Conservation (phyloP, 2,113 vertebrate species). For the Prinia subflava region DNA sequence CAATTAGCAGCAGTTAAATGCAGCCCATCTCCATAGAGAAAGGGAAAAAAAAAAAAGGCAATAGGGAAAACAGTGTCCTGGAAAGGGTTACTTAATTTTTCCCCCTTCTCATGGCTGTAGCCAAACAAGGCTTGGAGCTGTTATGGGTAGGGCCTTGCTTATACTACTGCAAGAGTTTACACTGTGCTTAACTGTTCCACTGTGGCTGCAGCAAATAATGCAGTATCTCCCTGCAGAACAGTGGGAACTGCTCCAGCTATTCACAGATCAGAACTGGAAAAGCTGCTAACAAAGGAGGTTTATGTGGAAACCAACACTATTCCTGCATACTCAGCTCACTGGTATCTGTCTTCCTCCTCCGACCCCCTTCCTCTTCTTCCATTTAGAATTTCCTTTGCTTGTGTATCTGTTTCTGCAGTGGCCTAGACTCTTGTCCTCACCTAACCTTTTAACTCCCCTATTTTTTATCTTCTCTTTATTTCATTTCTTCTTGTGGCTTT, state of each 20-base stretch:
- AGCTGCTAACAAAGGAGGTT: constrained; percentile 6
- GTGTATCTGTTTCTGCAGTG: background rate
- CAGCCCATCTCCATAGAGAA: background rate
- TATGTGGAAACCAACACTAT: constrained; percentile 10
- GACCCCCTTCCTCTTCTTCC: background rate
- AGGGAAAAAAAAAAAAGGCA: background rate
- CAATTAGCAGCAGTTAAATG: background rate
- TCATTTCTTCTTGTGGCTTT: background rate
- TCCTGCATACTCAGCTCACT: background rate
- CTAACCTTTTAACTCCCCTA: background rate
- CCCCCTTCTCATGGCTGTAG: background rate
- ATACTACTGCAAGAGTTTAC: background rate
- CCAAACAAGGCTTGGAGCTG: background rate
- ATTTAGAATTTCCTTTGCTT: constrained; percentile 16
- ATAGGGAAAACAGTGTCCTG: background rate
- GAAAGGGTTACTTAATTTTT: background rate
- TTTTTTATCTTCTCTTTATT: background rate
- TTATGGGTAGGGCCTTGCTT: background rate
- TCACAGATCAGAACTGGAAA: constrained; percentile 29
- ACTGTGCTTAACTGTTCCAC: background rate
- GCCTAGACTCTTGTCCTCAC: background rate
- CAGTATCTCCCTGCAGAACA: background rate
- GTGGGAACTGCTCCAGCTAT: constrained; percentile 45
- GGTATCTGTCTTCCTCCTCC: background rate
- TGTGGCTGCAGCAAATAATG: constrained; percentile 39